Evolutionary conservation across 1,140 invertebrate species (phyloP), one percentile per base, ranked within the genome.

Genomic region (Hyles euphorbiae): DNA sequence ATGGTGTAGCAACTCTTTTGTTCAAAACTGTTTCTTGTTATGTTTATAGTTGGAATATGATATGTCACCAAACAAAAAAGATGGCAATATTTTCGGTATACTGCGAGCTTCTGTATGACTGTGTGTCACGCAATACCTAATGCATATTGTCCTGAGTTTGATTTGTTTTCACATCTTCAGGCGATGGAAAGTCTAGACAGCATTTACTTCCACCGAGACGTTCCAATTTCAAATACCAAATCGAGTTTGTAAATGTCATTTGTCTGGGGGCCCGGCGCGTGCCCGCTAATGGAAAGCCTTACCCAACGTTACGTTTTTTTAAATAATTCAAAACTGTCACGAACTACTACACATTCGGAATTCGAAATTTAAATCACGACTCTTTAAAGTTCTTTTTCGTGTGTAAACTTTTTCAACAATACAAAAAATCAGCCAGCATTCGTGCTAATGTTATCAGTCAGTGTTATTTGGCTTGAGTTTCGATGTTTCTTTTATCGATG

Each of bases 261-360:
- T 82, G 78, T 83, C 81, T 83, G 71, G 82, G 71, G 76, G 81
- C 67, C 68, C 70, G 74, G 79, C 82, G 76, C 84, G 84, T 85
- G 84, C 84, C 77, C 63, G 69, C 81, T 87, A 86, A 87, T 87
- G 83, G 83, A 84, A 84, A 84, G 82, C 81, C 74, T 78, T 78
- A 75, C 69, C 70, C 64, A 77, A 72, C 70, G 67, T 74, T 72
- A 76, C 64, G 61, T 73, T 74, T 75, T 69, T 54, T 8, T 32
- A 78, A 72, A 74, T 76, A 78, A 74, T 56, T 64, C 52, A 57
- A 32, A 50, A 70, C 59, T 74, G 68, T 62, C 75, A 81, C 72
- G 74, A 76, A 72, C 58, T 51, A n/a, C 3, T 4, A 2, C 2
- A 2, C 2, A n/a, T 59, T 48, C 8, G 12, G 6, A 70, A 56